Percentiles rank a stretch among this genome's conserved stretches.
These are phyloP conservation scores for Formicarius rufipectus DNA, from an alignment of 2,113 vertebrate genomes.

Conservation along the genomic window DNA sequence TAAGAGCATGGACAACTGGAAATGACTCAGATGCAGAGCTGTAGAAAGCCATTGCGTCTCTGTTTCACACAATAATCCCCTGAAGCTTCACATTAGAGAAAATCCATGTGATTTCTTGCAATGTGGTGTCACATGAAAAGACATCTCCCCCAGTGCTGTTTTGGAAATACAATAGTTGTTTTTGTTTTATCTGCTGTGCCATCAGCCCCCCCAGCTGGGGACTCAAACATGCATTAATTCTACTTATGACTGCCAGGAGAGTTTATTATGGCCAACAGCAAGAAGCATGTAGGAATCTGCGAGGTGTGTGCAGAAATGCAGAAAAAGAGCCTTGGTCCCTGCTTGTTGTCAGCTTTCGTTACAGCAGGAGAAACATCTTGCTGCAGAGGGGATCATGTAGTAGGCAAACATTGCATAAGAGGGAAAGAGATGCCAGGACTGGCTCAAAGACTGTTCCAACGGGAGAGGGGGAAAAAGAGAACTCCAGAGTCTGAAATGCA, in stretches of 20 bases:
- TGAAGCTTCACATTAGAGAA: slow-evolving; percentile 41
- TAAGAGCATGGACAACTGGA: neutral
- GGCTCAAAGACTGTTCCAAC: neutral
- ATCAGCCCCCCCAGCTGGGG: slow-evolving; percentile 40
- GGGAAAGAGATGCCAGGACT: neutral
- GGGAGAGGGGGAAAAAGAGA: neutral
- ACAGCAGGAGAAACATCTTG: slow-evolving; percentile 12
- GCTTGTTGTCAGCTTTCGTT: slow-evolving; percentile 40
- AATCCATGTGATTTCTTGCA: slow-evolving; percentile 35
- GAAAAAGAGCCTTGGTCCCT: slow-evolving; percentile 20
- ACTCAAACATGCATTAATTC: slow-evolving; percentile 35
- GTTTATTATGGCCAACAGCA: slow-evolving; percentile 68
- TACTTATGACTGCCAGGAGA: slow-evolving; percentile 38
- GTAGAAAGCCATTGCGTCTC: slow-evolving; percentile 21
- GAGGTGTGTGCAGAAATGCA: slow-evolving; percentile 39
- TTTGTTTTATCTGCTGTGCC: slow-evolving; percentile 55
- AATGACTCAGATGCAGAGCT: neutral
- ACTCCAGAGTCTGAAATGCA: neutral
- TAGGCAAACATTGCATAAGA: slow-evolving; percentile 21
- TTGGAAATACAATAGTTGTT: slow-evolving; percentile 52
- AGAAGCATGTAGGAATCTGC: slow-evolving; percentile 59
- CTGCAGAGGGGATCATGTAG: neutral
- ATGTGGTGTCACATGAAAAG: slow-evolving; percentile 37
- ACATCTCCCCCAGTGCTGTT: slow-evolving; percentile 16
- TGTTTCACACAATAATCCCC: slow-evolving; percentile 25